These are phyloP conservation scores for Onchidella celtica DNA, from an alignment of 2,888 invertebrate genomes.

Conservation along the genomic window DNA sequence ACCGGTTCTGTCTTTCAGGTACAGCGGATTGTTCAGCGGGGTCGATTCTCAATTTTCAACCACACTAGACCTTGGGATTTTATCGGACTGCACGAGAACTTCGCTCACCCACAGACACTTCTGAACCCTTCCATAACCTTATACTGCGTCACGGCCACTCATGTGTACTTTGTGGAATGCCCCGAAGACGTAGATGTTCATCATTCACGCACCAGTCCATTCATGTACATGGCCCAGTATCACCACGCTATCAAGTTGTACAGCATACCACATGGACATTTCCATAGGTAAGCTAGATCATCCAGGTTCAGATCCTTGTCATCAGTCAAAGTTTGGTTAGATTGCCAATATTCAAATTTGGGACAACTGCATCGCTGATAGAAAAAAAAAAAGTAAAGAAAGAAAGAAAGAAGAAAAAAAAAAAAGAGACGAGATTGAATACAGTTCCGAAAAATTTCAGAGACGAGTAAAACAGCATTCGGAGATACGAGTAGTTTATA, in stretches of 20 bases:
- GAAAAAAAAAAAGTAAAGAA: no score
- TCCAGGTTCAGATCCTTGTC: not conserved
- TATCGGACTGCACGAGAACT: constrained; percentile 41
- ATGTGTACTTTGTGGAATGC: constrained; percentile 58
- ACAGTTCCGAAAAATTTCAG: no score
- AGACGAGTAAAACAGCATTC: no score
- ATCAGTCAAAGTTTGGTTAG: not conserved
- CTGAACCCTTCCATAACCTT: constrained; percentile 57
- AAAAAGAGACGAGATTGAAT: no score
- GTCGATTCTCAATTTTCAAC: constrained; percentile 25
- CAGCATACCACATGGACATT: constrained; percentile 39
- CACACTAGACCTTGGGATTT: constrained; percentile 24
- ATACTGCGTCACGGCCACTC: constrained; percentile 53
- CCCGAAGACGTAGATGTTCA: constrained; percentile 53
- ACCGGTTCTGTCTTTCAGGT: no score
- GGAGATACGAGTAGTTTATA: no score
- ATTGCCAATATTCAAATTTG: no score
- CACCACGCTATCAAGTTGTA: constrained; percentile 54
- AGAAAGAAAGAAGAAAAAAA: no score
- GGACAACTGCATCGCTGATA: no score
- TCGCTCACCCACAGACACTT: constrained; percentile 53
- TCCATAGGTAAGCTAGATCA: constrained; percentile 9
- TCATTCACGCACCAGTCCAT: constrained; percentile 54
- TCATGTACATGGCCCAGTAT: constrained; percentile 60
- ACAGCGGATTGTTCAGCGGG: constrained; percentile 8